Conservation (phyloP, 37 sponge, comb jelly and placozoan genomes). For the Chondrilla cf. caribensis region DNA sequence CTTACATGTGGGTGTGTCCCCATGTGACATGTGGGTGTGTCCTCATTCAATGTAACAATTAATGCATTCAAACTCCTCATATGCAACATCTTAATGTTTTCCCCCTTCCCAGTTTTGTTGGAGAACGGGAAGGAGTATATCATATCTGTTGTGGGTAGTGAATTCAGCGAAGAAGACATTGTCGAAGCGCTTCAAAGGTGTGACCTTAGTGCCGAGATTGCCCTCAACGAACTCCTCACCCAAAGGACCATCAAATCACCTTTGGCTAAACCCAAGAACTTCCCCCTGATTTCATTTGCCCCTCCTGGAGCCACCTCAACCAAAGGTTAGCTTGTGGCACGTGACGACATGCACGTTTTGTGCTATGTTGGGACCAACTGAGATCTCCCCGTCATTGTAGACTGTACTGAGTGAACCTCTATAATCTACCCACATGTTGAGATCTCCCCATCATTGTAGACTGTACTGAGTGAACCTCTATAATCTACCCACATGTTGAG, state of each 20-base stretch:
- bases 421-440: too few relatives aligned
- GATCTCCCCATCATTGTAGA: too few relatives aligned
- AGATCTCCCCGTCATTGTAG: too few relatives aligned
- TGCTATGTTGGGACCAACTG: too few relatives aligned
- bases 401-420: too few relatives aligned
- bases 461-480: too few relatives aligned
- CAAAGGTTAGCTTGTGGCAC: constrained; percentile 1
- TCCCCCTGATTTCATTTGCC: neutral
- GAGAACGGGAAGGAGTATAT: constrained; percentile 34
- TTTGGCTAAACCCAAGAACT: neutral
- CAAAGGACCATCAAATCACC: neutral
- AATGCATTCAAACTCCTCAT: too few relatives aligned
- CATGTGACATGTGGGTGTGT: neutral
- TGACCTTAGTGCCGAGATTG: constrained; percentile 27
- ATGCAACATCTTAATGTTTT: too few relatives aligned
- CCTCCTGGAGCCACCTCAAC: neutral
- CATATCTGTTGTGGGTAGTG: neutral
- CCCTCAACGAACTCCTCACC: constrained; percentile 12
- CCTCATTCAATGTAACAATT: neutral
- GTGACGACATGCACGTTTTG: neutral
- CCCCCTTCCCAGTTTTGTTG: neutral
- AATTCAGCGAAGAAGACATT: constrained; percentile 28
- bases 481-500: too few relatives aligned
- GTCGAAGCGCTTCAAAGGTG: constrained; percentile 20
- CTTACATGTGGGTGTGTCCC: neutral